These are phyloP conservation scores for Coracias cyanogaster DNA, from an alignment of 2,797 vertebrate species.

Conservation along the genomic window DNA sequence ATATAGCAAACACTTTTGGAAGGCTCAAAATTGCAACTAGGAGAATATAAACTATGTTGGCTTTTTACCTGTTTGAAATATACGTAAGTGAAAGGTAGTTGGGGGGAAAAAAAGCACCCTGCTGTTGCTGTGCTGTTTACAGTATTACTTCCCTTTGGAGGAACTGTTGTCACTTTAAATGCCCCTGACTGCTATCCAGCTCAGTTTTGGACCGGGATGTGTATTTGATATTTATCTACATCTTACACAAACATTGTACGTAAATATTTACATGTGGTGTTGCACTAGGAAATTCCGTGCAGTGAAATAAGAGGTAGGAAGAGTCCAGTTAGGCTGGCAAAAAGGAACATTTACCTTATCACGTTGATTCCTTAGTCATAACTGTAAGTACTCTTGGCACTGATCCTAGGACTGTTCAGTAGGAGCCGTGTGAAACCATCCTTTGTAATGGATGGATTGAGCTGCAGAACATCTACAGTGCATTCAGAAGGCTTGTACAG, in stretches of 20 bases:
- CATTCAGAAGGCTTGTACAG: background rate
- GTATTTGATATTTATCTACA: background rate
- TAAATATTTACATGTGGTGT: background rate
- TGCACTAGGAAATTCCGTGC: background rate
- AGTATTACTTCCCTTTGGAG: background rate
- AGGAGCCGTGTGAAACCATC: background rate
- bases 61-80: background rate
- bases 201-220: background rate
- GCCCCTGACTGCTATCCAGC: background rate
- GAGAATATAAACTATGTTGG: background rate
- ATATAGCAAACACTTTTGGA: background rate
- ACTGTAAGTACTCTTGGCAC: constrained; percentile 19
- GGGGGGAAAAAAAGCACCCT: background rate
- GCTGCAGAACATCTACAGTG: background rate
- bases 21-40: background rate
- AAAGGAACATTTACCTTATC: constrained; percentile 32
- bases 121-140: background rate
- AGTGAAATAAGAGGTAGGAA: background rate
- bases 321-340: background rate
- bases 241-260: background rate
- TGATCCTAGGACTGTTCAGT: constrained; percentile 28
- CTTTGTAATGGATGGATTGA: background rate
- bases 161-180: background rate
- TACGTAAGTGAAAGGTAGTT: background rate
- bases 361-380: constrained; percentile 10